phyloP scores from a whole-genome alignment of 2,888 invertebrate species.

The Zootermopsis nevadensis region DNA sequence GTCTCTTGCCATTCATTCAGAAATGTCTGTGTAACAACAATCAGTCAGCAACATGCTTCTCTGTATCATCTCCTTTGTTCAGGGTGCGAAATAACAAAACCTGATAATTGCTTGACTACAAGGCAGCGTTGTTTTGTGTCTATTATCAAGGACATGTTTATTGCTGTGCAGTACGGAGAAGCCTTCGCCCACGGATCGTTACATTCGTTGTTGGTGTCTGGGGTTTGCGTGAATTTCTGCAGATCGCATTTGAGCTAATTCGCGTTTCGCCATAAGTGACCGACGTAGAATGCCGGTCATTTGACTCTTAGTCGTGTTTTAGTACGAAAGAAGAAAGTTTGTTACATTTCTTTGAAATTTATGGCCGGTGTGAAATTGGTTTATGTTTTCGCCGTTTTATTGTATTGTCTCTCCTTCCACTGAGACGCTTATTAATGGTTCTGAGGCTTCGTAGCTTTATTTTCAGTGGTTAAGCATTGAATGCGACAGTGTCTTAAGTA shows the following conservation, averaged over 20 bases:
- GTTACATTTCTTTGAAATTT: neutral
- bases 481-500: neutral
- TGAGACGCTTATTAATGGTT: slow-evolving; percentile 4
- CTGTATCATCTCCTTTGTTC: neutral
- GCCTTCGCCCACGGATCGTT: neutral
- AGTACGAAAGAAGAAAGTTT: no score
- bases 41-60: neutral
- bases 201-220: no score
- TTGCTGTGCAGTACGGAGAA: neutral
- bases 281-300: no score
- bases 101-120: neutral
- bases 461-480: neutral
- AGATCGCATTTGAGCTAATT: no score
- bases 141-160: neutral
- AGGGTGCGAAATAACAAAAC: neutral
- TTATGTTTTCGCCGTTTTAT: no score
- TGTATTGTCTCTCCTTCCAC: neutral
- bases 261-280: no score
- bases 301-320: no score
- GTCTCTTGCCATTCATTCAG: neutral
- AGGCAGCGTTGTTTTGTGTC: neutral
- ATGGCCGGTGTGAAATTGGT: neutral
- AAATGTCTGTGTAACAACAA: neutral
- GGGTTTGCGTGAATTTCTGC: no score
- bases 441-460: neutral